These are phyloP conservation scores for Melieria picta DNA, from an alignment of 2,888 invertebrate species.

Conservation along the genomic window DNA sequence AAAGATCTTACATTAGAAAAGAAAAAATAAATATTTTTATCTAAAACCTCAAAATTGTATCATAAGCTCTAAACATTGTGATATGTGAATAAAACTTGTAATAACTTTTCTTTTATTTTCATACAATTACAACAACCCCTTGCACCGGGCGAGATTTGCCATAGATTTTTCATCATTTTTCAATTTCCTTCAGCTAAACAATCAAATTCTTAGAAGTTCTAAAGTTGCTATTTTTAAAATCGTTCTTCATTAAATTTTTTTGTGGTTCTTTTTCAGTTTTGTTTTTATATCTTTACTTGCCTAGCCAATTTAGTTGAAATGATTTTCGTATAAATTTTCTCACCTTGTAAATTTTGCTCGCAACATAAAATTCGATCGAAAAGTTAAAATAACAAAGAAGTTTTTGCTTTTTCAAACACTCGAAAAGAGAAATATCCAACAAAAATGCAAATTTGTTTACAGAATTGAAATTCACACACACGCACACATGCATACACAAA, in stretches of 20 bases:
- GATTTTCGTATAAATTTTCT: slow-evolving; percentile 42
- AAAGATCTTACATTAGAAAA: too few species aligned
- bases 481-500: not conserved
- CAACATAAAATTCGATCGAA: slow-evolving; percentile 16
- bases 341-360: slow-evolving; percentile 58
- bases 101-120: too few species aligned
- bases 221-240: not conserved
- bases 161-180: not conserved
- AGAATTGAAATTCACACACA: not conserved
- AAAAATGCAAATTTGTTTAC: not conserved
- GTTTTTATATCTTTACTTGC: not conserved
- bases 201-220: slow-evolving; percentile 16
- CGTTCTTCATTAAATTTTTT: not conserved
- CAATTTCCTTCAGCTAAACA: slow-evolving; percentile 11
- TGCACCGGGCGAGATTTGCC: too few species aligned
- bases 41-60: too few species aligned
- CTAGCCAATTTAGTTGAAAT: not conserved
- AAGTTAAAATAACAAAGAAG: slow-evolving; percentile 13
- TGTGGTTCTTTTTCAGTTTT: not conserved
- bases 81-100: too few species aligned
- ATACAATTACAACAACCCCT: too few species aligned
- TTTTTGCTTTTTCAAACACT: too few species aligned
- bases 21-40: too few species aligned
- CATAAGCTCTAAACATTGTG: too few species aligned
- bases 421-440: not conserved